phyloP scores from a whole-genome alignment of 2,113 vertebrate species.

The Ptyas mucosa region DNA sequence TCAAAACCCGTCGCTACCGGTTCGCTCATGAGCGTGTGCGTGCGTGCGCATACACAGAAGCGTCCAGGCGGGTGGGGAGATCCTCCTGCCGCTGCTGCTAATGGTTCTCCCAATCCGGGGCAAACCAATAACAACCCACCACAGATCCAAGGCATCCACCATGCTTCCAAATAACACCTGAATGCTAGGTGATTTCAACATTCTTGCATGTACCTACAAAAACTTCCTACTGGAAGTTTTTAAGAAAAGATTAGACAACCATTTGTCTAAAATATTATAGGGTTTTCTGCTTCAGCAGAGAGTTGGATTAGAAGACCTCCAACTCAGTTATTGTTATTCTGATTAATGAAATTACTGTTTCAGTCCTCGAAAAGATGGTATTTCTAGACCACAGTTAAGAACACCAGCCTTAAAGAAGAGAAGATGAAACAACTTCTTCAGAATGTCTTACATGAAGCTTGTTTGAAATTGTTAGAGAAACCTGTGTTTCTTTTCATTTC shows the following conservation, averaged over 20 bases:
- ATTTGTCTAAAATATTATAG: too few species aligned
- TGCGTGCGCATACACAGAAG: too few species aligned
- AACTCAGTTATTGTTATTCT: too few species aligned
- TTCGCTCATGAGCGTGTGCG: too few species aligned
- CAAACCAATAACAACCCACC: too few species aligned
- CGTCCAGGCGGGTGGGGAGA: too few species aligned
- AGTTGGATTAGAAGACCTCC: too few species aligned
- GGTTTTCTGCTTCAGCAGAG: too few species aligned
- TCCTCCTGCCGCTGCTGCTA: too few species aligned
- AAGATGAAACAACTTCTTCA: slow-evolving; percentile 50
- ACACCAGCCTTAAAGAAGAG: slow-evolving; percentile 53
- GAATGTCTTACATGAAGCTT: slow-evolving; percentile 34
- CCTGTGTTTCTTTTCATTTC: slow-evolving; percentile 12
- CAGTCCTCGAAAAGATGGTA: slow-evolving; percentile 62
- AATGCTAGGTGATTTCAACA: background rate
- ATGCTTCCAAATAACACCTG: background rate
- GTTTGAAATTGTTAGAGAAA: slow-evolving; percentile 19
- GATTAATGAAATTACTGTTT: slow-evolving; percentile 62
- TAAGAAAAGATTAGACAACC: background rate
- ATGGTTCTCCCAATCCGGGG: too few species aligned
- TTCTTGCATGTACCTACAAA: background rate
- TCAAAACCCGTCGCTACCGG: too few species aligned
- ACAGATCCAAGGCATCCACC: background rate
- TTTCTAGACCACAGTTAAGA: slow-evolving; percentile 61
- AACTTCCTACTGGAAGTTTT: background rate